Conservation (phyloP, 2,888 invertebrate species). For the Odontomyia ornata region DNA sequence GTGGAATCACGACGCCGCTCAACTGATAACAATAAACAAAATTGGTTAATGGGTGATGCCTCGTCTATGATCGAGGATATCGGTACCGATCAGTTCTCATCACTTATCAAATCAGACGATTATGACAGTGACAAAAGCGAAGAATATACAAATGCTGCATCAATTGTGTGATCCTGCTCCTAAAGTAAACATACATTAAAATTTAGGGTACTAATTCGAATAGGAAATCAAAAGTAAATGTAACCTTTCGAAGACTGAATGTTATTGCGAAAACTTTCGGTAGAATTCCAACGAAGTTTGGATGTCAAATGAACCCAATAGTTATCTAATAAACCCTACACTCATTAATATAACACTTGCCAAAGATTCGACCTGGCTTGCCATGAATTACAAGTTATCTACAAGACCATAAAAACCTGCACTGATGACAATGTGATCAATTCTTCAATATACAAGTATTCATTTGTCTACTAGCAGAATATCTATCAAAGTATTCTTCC, state of each 20-base stretch:
- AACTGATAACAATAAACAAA: slow-evolving; percentile 16
- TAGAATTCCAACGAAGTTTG: neutral
- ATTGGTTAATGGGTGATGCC: slow-evolving; percentile 47
- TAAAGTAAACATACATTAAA: neutral
- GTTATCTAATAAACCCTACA: no score
- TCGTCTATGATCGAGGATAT: slow-evolving; percentile 50
- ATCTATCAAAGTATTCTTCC: no score
- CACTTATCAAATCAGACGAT: slow-evolving; percentile 32
- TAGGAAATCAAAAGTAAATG: neutral
- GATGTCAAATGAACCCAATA: no score
- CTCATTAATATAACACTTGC: no score
- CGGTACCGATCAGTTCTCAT: slow-evolving; percentile 46
- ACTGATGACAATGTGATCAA: no score
- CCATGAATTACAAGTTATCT: no score
- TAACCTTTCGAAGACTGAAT: neutral
- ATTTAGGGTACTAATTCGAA: neutral
- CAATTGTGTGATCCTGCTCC: slow-evolving; percentile 18
- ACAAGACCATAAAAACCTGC: no score
- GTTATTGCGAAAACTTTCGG: neutral
- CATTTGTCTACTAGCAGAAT: no score
- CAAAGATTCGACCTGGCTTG: no score
- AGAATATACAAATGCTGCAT: slow-evolving; percentile 18
- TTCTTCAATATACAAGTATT: no score
- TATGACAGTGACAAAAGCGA: neutral
- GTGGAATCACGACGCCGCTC: slow-evolving; percentile 47